These are phyloP conservation scores for Peribatodes rhomboidaria DNA, from an alignment of 2,888 invertebrate species.

Conservation along the genomic window DNA sequence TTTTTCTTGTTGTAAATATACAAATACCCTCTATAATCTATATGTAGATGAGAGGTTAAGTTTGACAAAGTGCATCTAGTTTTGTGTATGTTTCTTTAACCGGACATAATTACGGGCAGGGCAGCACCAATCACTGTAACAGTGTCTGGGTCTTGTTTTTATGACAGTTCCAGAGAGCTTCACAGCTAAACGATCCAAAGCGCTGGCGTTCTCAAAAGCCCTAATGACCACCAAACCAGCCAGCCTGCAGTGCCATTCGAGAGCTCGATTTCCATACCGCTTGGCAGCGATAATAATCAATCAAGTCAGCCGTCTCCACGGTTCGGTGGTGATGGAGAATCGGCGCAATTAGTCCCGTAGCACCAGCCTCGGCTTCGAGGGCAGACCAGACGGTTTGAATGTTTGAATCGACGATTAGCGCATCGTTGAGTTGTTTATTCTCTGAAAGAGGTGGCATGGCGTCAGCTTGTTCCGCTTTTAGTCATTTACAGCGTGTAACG, in stretches of 20 bases:
- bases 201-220: not conserved
- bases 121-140: not conserved
- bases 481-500: too few relatives aligned
- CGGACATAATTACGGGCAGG: too few relatives aligned
- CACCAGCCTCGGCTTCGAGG: slow-evolving; percentile 47
- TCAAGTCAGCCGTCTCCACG: slow-evolving; percentile 63
- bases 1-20: too few relatives aligned
- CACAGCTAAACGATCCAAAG: not conserved
- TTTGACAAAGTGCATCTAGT: too few relatives aligned
- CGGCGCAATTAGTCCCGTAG: slow-evolving; percentile 75
- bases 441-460: not conserved
- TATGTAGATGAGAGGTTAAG: too few relatives aligned
- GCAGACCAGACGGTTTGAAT: slow-evolving; percentile 21
- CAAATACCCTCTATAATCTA: too few relatives aligned
- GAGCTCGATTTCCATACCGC: slow-evolving; percentile 43
- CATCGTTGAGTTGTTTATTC: slow-evolving; percentile 5
- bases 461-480: too few relatives aligned
- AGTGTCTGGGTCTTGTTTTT: not conserved
- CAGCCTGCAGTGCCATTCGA: slow-evolving; percentile 15
- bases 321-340: slow-evolving; percentile 70
- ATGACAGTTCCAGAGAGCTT: not conserved
- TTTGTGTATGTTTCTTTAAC: too few relatives aligned
- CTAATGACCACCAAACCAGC: slow-evolving; percentile 17
- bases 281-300: slow-evolving; percentile 68
- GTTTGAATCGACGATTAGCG: slow-evolving; percentile 7